Base-by-base conservation (phyloP, 2,888 invertebrate genomes). In the Pegoplata infirma region DNA sequence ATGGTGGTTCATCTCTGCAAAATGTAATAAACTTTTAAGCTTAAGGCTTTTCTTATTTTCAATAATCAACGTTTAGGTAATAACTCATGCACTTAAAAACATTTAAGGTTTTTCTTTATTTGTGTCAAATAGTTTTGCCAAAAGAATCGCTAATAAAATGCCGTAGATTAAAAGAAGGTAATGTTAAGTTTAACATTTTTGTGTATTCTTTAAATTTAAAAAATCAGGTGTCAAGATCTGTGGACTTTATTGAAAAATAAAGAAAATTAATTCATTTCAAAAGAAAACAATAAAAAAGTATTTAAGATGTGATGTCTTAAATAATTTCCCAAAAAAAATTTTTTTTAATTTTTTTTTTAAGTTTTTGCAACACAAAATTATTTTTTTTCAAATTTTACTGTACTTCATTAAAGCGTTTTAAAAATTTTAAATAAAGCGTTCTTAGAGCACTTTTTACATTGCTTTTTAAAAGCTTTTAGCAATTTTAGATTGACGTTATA, bases 51-150 rank as follows among this genome's bases (percentile, higher is more conserved):
- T 56, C 36, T 21, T 44, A 36, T 36, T 58, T 44, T 40, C n/a
- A 44, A 58, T 58, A 23, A 44, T 14, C 44, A 44, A 44, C 58
- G 58, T 58, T 58, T 58, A 44, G 58, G 44, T 58, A 58, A 58
- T 58, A 58, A 58, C 58, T 58, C 44, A 58, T 44, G 23, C 44
- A 58, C 23, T 58, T 51, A 21, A 44, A 58, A 5, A 40, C 58
- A 44, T 58, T 58, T 23, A 58, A 44, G 44, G 21, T 44, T 58
- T 44, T n/a, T n/a, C 14, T 44, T 44, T 44, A 58, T 44, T 58
- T 40, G 44, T 58, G 58, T 58, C 58, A 58, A 44, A 40, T 58
- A 44, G 44, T 12, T 58, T 7, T 44, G 14, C 23, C 3, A 23
- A 23, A 58, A n/a, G 58, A 44, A 58, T 58, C n/a, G 23, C 5